phyloP scores from a whole-genome alignment of 2,113 vertebrate species.

The Semnopithecus entellus region DNA sequence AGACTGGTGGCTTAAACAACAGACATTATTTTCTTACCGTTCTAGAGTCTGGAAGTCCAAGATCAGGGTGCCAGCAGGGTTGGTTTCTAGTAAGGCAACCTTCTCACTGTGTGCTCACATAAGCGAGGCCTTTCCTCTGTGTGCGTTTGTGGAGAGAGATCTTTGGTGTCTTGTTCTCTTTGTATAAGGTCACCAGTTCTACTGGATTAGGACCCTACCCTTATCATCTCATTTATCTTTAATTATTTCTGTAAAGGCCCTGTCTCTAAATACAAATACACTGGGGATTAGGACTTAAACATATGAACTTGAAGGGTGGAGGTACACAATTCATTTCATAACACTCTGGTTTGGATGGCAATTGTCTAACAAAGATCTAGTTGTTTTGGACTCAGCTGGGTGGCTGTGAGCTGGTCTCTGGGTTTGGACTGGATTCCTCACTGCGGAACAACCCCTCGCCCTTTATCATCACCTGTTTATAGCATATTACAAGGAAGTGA shows the following conservation, averaged over 20 bases:
- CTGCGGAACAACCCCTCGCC: not conserved
- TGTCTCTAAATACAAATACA: not conserved
- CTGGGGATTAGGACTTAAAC: not conserved
- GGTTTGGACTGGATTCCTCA: not conserved
- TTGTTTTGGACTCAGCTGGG: not conserved
- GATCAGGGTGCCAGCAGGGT: not conserved
- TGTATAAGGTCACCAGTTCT: not conserved
- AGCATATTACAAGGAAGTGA: not conserved
- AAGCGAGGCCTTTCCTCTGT: not conserved
- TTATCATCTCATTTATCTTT: not conserved
- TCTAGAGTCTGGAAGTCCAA: not conserved
- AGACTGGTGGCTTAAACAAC: not conserved
- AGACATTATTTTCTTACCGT: not conserved
- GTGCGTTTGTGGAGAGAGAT: not conserved
- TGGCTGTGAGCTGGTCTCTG: not conserved
- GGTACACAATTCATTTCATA: not conserved
- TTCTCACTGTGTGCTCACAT: not conserved
- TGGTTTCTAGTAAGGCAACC: not conserved
- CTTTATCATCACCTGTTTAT: not conserved
- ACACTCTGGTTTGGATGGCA: not conserved
- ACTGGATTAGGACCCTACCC: not conserved
- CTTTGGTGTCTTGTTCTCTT: not conserved
- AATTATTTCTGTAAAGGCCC: not conserved
- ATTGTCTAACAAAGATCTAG: not conserved
- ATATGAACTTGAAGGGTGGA: not conserved